Percentiles rank a stretch among this genome's conserved stretches.
Evolutionary conservation across 2,797 vertebrate genomes (phyloP).

Genomic region (Leucoraja ocellata): DNA sequence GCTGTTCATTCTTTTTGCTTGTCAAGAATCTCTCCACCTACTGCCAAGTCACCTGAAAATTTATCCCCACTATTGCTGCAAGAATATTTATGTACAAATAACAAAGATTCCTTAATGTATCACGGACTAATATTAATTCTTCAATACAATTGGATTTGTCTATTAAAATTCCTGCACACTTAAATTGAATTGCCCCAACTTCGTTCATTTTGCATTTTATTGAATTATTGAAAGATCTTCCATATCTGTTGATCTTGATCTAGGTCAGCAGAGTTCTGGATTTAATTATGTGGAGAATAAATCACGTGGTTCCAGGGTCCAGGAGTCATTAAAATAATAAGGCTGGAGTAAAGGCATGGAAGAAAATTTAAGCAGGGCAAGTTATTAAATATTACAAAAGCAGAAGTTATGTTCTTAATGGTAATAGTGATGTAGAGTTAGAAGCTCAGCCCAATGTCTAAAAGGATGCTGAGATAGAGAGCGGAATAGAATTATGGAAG

Average conservation of each 20-base stretch:
- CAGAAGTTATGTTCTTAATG: neutral
- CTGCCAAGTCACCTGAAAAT: neutral
- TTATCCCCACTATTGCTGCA: neutral
- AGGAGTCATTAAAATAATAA: neutral
- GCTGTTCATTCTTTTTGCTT: no score
- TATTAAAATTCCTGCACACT: no score
- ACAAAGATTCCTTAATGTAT: neutral
- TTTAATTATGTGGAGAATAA: neutral
- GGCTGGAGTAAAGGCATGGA: neutral
- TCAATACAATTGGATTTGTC: neutral
- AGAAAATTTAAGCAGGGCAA: neutral
- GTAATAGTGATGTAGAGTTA: no score
- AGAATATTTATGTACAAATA: neutral
- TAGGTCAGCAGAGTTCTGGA: neutral
- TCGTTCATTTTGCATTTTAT: neutral
- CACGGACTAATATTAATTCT: neutral
- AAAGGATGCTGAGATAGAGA: neutral
- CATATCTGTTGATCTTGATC: neutral
- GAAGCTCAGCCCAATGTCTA: neutral
- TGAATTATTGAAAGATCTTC: neutral
- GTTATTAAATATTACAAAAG: neutral
- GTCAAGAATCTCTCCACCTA: neutral
- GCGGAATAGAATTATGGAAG: neutral
- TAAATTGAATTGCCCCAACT: neutral
- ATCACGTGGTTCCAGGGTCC: no score